These are phyloP conservation scores for Serripes groenlandicus DNA, from an alignment of 2,888 invertebrate species.

Conservation along the genomic window DNA sequence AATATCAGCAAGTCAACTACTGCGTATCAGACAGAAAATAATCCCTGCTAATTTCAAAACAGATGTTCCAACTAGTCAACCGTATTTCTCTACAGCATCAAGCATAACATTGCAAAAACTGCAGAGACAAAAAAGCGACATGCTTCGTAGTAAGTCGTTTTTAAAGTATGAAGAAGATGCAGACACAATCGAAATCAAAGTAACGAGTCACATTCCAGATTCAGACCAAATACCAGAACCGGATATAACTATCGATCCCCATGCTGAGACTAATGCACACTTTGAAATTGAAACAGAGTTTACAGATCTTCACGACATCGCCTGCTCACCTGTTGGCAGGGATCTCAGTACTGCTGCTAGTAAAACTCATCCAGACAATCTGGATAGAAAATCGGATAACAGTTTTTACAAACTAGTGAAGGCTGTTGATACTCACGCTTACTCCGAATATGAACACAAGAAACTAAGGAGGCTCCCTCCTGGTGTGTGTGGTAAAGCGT, in stretches of 20 bases:
- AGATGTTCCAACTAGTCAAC: slow-evolving; percentile 1
- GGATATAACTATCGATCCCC: not conserved
- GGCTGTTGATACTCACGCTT: slow-evolving; percentile 55
- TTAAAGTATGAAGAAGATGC: not conserved
- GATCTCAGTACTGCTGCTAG: slow-evolving; percentile 9
- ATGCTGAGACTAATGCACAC: not conserved
- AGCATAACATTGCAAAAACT: slow-evolving; percentile 30
- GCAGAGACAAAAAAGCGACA: slow-evolving; percentile 21
- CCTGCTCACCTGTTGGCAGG: not conserved
- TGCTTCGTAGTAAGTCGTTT: not conserved
- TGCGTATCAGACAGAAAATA: slow-evolving; percentile 56
- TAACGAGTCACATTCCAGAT: not conserved
- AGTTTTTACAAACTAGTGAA: slow-evolving; percentile 58
- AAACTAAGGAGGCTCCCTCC: slow-evolving; percentile 27
- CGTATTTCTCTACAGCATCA: slow-evolving; percentile 35
- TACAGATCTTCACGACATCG: slow-evolving; percentile 1
- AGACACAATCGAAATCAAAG: not conserved
- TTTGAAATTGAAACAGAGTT: not conserved
- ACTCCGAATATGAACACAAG: slow-evolving; percentile 60
- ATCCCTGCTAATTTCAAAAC: slow-evolving; percentile 50
- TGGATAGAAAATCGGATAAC: not conserved
- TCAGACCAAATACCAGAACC: not conserved
- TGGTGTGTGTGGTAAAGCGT: slow-evolving; percentile 8
- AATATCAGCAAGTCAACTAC: slow-evolving; percentile 55
- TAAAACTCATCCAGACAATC: slow-evolving; percentile 11